Evolutionary conservation across 2,888 invertebrate genomes (phyloP).

Genomic region (Athalia cordata): DNA sequence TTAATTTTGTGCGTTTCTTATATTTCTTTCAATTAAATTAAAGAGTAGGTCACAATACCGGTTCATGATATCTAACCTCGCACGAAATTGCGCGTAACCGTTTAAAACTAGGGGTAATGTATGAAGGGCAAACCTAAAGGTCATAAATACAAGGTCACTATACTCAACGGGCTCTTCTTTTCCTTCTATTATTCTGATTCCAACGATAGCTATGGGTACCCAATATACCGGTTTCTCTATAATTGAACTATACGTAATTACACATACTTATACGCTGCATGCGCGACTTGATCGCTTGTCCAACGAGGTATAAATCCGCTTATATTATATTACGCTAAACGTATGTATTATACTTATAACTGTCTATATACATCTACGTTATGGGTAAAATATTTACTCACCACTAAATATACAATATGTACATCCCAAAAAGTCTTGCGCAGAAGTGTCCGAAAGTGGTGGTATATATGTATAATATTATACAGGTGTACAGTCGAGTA

Average conservation of each 20-base stretch:
- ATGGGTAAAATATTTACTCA: conserved; percentile 23
- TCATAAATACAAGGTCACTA: conserved; percentile 40
- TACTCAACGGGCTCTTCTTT: conserved; percentile 6
- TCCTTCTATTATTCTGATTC: not conserved
- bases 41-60: conserved; percentile 5
- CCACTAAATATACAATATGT: conserved; percentile 12
- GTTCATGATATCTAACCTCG: not conserved
- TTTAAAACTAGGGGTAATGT: not conserved
- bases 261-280: not conserved
- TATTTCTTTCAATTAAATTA: not conserved
- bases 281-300: not conserved
- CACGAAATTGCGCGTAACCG: not conserved
- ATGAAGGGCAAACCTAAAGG: conserved; percentile 31
- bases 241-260: no score
- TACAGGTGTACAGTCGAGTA: not conserved
- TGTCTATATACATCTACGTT: conserved; percentile 3
- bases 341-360: not conserved
- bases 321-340: not conserved
- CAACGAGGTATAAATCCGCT: not conserved
- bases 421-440: conserved; percentile 32
- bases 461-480: not conserved
- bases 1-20: not conserved
- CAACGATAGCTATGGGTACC: not conserved
- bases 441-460: no score
- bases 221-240: no score